phyloP scores from a whole-genome alignment of 2,888 invertebrate genomes.

The Leptinotarsa rubiginosa region DNA sequence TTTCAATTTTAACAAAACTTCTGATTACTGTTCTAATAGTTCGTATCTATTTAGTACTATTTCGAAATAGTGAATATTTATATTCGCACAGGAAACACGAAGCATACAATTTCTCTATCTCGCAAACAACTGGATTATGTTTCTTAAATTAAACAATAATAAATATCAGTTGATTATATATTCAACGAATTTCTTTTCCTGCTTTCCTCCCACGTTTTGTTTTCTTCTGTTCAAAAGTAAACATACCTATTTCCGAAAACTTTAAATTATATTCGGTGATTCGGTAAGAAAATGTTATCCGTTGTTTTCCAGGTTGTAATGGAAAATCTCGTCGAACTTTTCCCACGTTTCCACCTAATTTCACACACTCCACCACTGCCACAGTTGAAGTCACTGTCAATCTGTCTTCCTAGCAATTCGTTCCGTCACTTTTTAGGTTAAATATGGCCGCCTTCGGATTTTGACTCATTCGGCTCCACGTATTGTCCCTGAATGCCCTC shows the following conservation, averaged over 20 bases:
- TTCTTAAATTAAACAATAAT: background rate
- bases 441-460: background rate
- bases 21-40: no score
- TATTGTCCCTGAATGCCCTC: background rate
- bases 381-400: background rate
- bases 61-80: background rate
- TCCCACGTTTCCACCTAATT: background rate
- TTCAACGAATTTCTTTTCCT: conserved; percentile 2
- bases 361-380: conserved; percentile 17
- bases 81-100: background rate
- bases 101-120: background rate
- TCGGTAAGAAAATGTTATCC: background rate
- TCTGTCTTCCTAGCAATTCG: background rate
- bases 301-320: background rate
- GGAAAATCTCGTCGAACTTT: background rate
- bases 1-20: no score
- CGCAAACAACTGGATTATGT: conserved; percentile 3
- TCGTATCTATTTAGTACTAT: background rate
- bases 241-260: conserved; percentile 3
- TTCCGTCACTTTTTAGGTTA: conserved; percentile 10
- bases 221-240: background rate
- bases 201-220: background rate
- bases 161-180: background rate
- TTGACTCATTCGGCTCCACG: background rate
- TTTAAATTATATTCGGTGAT: background rate